Conservation (phyloP, 2,797 vertebrate genomes). For the Corythornis leucogaster region DNA sequence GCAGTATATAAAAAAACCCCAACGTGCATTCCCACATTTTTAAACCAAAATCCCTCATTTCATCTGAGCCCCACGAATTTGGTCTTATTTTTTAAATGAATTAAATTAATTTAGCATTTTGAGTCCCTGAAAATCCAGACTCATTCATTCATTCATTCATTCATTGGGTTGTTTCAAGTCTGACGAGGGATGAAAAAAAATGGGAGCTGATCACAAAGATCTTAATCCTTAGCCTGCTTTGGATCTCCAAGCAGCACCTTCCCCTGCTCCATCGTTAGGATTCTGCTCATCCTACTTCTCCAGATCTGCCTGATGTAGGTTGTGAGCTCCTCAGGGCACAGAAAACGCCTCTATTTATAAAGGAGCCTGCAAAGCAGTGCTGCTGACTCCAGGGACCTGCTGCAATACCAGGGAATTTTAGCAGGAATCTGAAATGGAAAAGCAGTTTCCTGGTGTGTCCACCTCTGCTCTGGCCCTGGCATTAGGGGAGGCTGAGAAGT, state of each 20-base stretch:
- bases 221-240: not conserved
- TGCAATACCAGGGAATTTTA: not conserved
- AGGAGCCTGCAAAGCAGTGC: not conserved
- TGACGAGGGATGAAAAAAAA: not conserved
- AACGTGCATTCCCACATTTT: not conserved
- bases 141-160: not conserved
- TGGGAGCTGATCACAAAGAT: not conserved
- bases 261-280: not conserved
- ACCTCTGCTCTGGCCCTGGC: rapidly evolving
- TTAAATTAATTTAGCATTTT: not conserved
- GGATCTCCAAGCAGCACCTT: not conserved
- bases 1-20: not conserved
- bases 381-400: slow-evolving; percentile 19
- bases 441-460: not conserved
- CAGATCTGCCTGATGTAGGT: not conserved
- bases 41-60: not conserved
- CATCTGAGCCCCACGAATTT: not conserved
- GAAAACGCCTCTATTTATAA: not conserved
- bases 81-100: not conserved
- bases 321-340: slow-evolving; percentile 11
- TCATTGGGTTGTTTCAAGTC: not conserved
- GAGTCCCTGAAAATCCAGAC: not conserved
- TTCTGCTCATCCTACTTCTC: not conserved
- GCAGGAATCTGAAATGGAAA: slow-evolving; percentile 11
- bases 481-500: not conserved